Evolutionary conservation across 2,113 vertebrate genomes (phyloP), one percentile per base, ranked within the genome.

Genomic region (Coregonus clupeaformis): DNA sequence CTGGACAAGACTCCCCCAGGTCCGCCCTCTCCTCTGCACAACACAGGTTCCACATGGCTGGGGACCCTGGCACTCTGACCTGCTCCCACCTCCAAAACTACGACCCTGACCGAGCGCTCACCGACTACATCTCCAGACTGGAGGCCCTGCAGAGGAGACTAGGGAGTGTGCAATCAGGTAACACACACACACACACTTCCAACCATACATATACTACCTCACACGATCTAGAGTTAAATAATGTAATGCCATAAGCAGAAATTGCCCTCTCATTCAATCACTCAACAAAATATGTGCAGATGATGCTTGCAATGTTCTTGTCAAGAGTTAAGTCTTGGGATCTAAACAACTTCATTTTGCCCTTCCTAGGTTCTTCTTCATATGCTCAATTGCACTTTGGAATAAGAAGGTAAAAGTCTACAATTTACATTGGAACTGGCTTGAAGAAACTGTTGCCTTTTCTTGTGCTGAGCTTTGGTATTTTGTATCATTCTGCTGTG

Each of bases 31-130:
- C 90, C 80, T 91, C 90, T n/a, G 91, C 93, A 69, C 94, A 93
- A 0, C 92, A 94, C 80, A 98, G 97, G 92, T 94, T 91, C 78
- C 92, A 92, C 4, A 2, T 84, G 1, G 89, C 93, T 6, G 83
- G 90, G 59, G 95, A 94, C 74, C 87, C 93, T 0, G 90, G 88
- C 3, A 87, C 93, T 13, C 89, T 96, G 30, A 70, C 93, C 25
- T 97, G 95, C 71, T 95, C 96, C 69, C 96, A 98, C 68, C 95
- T 99, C 77, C 97, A 97, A 92, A 96, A 94, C 88, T 99, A 99
- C 0, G 96, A 99, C 65, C 98, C 98, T 0, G 98, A 99, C 75
- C 89, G 97, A 77, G 96, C 98, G 12, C 92, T 99, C 69, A 96
- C 95, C 0, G 98, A 99, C 88, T 99, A 99, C 79, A 98, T 99